Evolutionary conservation across 2,888 invertebrate species (phyloP).

Genomic region (Chrysolina oricalcia): DNA sequence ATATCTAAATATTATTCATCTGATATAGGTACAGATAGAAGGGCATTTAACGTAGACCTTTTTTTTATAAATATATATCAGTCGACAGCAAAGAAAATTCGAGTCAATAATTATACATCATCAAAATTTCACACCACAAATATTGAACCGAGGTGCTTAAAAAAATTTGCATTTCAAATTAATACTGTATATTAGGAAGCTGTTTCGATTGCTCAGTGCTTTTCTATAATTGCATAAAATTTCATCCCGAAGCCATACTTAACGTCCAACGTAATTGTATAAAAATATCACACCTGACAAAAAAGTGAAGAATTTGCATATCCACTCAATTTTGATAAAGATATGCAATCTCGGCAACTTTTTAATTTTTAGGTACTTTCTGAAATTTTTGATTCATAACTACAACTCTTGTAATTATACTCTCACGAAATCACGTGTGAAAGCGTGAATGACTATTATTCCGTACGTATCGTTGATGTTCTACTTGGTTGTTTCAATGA

Average conservation of each 20-base stretch:
- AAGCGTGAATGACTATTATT: constrained; percentile 2
- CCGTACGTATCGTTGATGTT: neutral
- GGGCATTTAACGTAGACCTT: too few relatives aligned
- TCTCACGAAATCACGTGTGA: constrained; percentile 11
- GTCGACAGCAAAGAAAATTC: neutral
- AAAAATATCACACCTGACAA: constrained; percentile 52
- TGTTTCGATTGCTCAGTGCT: constrained; percentile 47
- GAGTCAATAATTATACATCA: neutral
- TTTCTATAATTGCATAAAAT: constrained; percentile 55
- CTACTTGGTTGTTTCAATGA: neutral
- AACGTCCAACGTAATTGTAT: constrained; percentile 44
- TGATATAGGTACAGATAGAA: neutral
- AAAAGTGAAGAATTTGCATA: constrained; percentile 47
- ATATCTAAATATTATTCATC: neutral
- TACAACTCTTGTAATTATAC: neutral
- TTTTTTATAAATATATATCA: neutral
- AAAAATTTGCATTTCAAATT: constrained; percentile 54
- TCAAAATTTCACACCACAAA: constrained; percentile 42
- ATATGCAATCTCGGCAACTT: neutral
- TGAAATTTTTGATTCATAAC: neutral
- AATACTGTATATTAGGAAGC: constrained; percentile 50
- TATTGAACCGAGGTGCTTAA: constrained; percentile 46
- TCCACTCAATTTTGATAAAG: constrained; percentile 29
- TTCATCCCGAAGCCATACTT: constrained; percentile 45
- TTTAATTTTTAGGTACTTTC: constrained; percentile 21